phyloP scores from a whole-genome alignment of 2,797 vertebrate species.

The Nyctalus aviator region DNA sequence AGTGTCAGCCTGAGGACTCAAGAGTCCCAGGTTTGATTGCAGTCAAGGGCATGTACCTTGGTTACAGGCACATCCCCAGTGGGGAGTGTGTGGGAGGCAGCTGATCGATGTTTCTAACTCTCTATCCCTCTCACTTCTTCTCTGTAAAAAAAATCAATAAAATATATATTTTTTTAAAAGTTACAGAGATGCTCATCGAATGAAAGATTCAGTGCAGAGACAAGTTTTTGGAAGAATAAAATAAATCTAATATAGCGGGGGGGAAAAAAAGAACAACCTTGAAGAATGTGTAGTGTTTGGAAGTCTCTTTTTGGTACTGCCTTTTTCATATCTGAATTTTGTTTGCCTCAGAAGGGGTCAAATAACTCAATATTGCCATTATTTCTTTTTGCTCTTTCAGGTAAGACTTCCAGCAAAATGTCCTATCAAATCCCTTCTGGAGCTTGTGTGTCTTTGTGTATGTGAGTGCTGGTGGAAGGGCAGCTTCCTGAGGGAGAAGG shows the following conservation, averaged over 20 bases:
- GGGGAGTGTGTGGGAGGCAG: too few species aligned
- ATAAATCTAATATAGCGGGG: not conserved
- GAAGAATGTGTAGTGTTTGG: not conserved
- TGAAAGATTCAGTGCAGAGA: not conserved
- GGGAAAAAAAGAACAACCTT: not conserved
- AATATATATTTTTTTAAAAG: not conserved
- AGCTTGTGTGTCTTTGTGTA: not conserved
- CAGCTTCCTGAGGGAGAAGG: not conserved
- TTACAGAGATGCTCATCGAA: not conserved
- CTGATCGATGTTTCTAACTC: too few species aligned
- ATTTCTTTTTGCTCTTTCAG: slow-evolving; percentile 2
- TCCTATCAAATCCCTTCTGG: not conserved
- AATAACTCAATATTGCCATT: not conserved
- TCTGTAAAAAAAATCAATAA: too few species aligned
- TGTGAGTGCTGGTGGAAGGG: not conserved
- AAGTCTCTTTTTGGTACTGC: not conserved
- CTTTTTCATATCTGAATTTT: not conserved
- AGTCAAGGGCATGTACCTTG: too few species aligned
- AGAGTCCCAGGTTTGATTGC: too few species aligned
- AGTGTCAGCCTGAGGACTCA: too few species aligned
- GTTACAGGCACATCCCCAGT: too few species aligned
- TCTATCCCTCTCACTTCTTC: too few species aligned
- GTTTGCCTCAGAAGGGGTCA: not conserved
- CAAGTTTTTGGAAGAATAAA: not conserved
- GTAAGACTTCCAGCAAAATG: not conserved